These are phyloP conservation scores for Tiliacea aurago DNA, from an alignment of 2,888 invertebrate species.

Conservation along the genomic window DNA sequence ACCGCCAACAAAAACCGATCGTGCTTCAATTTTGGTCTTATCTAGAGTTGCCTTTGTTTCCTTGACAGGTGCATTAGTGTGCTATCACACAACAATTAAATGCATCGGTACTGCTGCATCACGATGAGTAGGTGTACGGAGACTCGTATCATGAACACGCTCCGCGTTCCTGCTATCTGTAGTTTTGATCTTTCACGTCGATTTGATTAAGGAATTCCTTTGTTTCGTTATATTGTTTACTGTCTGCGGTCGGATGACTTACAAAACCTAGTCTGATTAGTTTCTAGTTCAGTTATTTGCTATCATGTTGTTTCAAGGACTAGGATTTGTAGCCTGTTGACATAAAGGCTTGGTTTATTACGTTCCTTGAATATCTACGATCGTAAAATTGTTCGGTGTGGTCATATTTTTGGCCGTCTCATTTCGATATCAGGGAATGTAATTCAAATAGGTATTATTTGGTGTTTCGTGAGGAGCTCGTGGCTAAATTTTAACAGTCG, in stretches of 20 bases:
- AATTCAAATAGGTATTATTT: slow-evolving; percentile 9
- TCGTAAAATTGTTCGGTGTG: slow-evolving; percentile 40
- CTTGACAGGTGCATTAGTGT: slow-evolving; percentile 90
- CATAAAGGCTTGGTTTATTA: slow-evolving; percentile 43
- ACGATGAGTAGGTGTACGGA: slow-evolving; percentile 77
- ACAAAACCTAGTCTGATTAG: slow-evolving; percentile 66
- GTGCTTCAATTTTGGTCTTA: slow-evolving; percentile 88
- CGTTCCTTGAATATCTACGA: slow-evolving; percentile 29
- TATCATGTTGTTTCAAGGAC: slow-evolving; percentile 42
- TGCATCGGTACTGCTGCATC: slow-evolving; percentile 86
- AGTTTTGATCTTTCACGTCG: slow-evolving; percentile 70
- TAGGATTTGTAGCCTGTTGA: slow-evolving; percentile 34
- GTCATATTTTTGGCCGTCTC: slow-evolving; percentile 44
- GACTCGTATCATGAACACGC: slow-evolving; percentile 67
- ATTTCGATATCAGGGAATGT: slow-evolving; percentile 43
- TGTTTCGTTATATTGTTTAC: slow-evolving; percentile 79
- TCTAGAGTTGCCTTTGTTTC: slow-evolving; percentile 87
- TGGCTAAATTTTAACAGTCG: too few species aligned
- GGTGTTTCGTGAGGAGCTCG: too few species aligned
- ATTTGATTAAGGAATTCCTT: slow-evolving; percentile 85
- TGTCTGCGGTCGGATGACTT: slow-evolving; percentile 63
- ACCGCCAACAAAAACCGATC: slow-evolving; percentile 78
- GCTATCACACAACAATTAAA: slow-evolving; percentile 90
- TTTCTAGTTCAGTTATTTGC: slow-evolving; percentile 47
- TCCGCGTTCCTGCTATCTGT: slow-evolving; percentile 63